Evolutionary conservation across 2,113 vertebrate species (phyloP).

Genomic region (Phyllostomus discolor): DNA sequence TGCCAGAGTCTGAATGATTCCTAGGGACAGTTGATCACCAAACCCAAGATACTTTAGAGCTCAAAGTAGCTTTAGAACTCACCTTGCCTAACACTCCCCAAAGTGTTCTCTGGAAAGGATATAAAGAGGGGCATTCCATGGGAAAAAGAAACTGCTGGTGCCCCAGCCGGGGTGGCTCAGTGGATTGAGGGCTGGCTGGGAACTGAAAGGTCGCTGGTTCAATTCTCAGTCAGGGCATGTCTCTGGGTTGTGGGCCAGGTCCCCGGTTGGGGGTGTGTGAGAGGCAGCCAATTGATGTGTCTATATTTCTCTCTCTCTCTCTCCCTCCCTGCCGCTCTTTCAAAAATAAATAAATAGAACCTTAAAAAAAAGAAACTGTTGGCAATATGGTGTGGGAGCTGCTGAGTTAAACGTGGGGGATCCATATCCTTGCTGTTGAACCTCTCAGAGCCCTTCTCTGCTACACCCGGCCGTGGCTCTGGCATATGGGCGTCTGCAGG

Average conservation of each 20-base stretch:
- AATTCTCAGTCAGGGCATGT: too few relatives aligned
- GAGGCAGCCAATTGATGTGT: too few relatives aligned
- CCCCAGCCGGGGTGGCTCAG: too few relatives aligned
- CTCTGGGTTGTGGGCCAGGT: too few relatives aligned
- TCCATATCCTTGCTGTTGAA: neutral
- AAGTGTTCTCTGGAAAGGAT: neutral
- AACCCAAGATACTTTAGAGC: conserved; percentile 30
- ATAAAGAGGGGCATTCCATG: neutral
- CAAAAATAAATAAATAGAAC: too few relatives aligned
- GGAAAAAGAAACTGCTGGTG: neutral
- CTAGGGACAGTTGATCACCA: conserved; percentile 75
- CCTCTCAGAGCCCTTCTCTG: neutral
- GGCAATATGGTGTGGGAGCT: neutral
- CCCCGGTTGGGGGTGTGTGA: too few relatives aligned
- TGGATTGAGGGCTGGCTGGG: too few relatives aligned
- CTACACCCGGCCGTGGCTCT: neutral
- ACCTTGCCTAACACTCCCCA: neutral
- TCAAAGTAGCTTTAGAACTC: neutral
- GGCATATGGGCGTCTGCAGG: neutral
- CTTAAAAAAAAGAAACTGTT: neutral
- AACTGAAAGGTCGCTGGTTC: too few relatives aligned
- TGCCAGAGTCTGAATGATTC: conserved; percentile 86
- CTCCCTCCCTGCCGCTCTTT: too few relatives aligned
- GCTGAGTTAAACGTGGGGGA: neutral
- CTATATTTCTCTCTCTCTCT: too few relatives aligned